A percentile compares a stretch with the other conserved stretches of the same genome.
These are phyloP conservation scores for Carabus problematicus DNA, from an alignment of 2,888 invertebrate genomes.

Conservation along the genomic window DNA sequence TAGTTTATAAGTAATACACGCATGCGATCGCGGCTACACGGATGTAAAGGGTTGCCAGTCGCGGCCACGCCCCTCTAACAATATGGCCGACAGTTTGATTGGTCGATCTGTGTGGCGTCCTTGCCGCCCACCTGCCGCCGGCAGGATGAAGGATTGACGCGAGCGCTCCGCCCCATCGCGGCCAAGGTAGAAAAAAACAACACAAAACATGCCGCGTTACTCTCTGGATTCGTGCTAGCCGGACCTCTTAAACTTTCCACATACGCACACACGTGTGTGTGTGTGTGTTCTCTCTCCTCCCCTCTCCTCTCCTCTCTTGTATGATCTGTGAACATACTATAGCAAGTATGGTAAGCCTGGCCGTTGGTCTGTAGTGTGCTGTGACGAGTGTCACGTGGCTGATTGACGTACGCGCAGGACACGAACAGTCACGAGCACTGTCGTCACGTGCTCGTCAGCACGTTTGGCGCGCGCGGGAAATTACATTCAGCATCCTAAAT, in stretches of 20 bases:
- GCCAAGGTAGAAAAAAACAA: conserved; percentile 48
- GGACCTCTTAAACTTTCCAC: too few relatives aligned
- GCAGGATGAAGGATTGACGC: conserved; percentile 56
- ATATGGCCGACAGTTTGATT: conserved; percentile 71
- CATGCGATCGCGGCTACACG: too few relatives aligned
- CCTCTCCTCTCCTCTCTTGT: too few relatives aligned
- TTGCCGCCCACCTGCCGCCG: conserved; percentile 58
- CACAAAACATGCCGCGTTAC: too few relatives aligned
- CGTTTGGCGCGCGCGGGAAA: conserved; percentile 34
- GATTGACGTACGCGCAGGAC: not conserved
- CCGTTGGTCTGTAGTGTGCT: not conserved
- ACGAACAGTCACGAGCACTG: conserved; percentile 3
- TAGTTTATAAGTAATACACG: too few relatives aligned
- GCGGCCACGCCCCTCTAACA: conserved; percentile 67
- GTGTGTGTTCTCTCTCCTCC: not conserved
- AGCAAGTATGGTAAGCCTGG: not conserved
- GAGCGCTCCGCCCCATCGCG: conserved; percentile 51
- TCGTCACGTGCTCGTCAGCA: conserved; percentile 11
- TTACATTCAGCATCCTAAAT: not conserved
- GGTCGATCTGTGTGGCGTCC: conserved; percentile 59
- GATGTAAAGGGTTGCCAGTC: conserved; percentile 52
- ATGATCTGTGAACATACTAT: too few relatives aligned
- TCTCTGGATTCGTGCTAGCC: too few relatives aligned
- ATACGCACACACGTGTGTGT: not conserved
- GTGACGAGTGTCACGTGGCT: conserved; percentile 18